These are phyloP conservation scores for Stichodactyla helianthus DNA, from an alignment of 64 coral and sea anemone genomes.

Conservation along the genomic window DNA sequence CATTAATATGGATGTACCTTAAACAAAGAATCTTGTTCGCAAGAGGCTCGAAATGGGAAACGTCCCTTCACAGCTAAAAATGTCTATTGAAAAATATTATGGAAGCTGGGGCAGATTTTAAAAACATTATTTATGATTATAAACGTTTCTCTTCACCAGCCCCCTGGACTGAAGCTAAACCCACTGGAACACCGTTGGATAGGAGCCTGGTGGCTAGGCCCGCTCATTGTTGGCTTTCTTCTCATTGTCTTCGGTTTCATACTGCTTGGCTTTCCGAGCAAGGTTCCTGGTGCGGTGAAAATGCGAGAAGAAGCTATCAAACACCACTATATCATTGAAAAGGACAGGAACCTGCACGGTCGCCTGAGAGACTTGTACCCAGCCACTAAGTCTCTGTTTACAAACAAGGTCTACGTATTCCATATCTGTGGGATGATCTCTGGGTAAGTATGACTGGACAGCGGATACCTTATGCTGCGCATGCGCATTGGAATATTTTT, in stretches of 20 bases:
- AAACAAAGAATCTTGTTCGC: too few relatives aligned
- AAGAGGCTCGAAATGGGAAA: too few relatives aligned
- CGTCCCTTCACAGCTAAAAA: too few relatives aligned
- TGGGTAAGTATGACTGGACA: not conserved
- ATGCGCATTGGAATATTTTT: not conserved
- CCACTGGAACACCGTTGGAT: constrained; percentile 38
- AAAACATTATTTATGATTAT: not conserved
- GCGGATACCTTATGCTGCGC: not conserved
- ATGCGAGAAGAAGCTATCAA: constrained; percentile 40
- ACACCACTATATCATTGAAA: constrained; percentile 3
- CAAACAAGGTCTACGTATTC: constrained; percentile 8
- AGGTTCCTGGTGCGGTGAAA: not conserved
- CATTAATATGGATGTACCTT: too few relatives aligned
- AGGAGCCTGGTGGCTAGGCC: constrained; percentile 56
- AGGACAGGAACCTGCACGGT: constrained; percentile 33
- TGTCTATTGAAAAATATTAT: not conserved
- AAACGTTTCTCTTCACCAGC: not conserved
- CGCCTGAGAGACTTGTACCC: constrained; percentile 46
- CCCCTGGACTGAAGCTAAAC: constrained; percentile 12
- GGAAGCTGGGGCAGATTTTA: constrained; percentile 3
- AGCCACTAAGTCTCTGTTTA: constrained; percentile 34
- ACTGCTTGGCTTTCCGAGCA: constrained; percentile 35
- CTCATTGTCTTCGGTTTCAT: constrained; percentile 23
- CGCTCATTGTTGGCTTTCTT: constrained; percentile 10
- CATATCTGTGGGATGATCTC: constrained; percentile 5